Base-by-base conservation (phyloP, 2,113 vertebrate species). In the Leptobrachium ailaonicum region DNA sequence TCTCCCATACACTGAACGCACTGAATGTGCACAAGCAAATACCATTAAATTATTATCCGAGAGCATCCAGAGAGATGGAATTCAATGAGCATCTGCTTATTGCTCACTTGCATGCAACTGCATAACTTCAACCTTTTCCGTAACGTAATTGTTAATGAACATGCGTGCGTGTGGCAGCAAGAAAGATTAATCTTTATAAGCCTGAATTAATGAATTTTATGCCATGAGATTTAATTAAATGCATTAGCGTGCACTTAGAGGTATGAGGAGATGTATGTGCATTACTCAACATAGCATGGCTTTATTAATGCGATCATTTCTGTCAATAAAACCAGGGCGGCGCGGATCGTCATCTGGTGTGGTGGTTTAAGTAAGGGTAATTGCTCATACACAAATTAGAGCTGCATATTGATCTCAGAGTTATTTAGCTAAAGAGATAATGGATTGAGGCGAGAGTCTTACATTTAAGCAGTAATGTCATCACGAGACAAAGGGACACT, bases 161-260 rank as follows among this genome's bases (percentile, higher is more conserved):
- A 50, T 50, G 50, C 20, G 62, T 80, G 62, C 77, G 45, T 43
- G 63, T 62, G 41, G 44, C 77, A 56, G 77, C 77, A 56, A 80
- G 70, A 67, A 66, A 73, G 77, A 80, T 73, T 80, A 80, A 80
- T 80, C 77, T 73, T 66, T 80, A 43, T 80, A 80, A 80, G 62
- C 67, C 77, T 47, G 50, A 71, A 66, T 73, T 82, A 82, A 77
- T 82, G 76, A 77, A 71, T 82, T 56, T 77, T 70, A 77, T 82
- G 75, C 71, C 56, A 66, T 82, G 77, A 82, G 45, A 82, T 82
- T 82, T 77, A 72, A 82, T 77, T 82, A 82, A 82, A 77, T 67
- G 64, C 75, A 73, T 77, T 82, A 77, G 75, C 71, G 66, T 42
- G 73, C 41, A 73, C 7, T 43, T 73, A 73, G 32, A 66, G 56